Conservation (phyloP, 2,797 vertebrate species). For the Rhyacichthys aspro region DNA sequence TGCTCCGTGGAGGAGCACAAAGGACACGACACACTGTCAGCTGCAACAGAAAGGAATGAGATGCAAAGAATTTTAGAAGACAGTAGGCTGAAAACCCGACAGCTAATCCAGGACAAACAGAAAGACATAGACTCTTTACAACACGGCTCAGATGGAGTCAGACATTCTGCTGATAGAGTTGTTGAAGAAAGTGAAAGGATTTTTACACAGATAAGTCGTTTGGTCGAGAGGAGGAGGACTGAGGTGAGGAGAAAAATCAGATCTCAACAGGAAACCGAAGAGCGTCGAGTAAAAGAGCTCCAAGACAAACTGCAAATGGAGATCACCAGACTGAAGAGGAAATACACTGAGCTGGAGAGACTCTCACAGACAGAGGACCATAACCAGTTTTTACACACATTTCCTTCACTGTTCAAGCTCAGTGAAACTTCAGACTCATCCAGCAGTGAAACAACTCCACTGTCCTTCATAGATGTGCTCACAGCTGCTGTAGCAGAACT, state of each 20-base stretch:
- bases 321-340: too few species aligned
- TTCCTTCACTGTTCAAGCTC: too few species aligned
- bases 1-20: constrained; percentile 31
- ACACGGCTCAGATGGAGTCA: constrained; percentile 6
- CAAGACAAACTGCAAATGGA: constrained; percentile 25
- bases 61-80: constrained; percentile 17
- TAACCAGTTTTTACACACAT: constrained; percentile 16
- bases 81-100: constrained; percentile 5
- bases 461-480: too few species aligned
- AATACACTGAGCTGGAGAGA: constrained; percentile 18
- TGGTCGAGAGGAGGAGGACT: not conserved
- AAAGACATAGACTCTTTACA: not conserved
- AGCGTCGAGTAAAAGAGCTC: not conserved
- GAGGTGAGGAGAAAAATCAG: too few species aligned
- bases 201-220: constrained; percentile 4
- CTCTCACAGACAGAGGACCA: constrained; percentile 29
- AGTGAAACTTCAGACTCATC: too few species aligned
- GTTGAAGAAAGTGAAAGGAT: not conserved
- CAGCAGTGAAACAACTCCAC: too few species aligned
- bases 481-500: too few species aligned
- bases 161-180: not conserved
- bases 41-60: constrained; percentile 15
- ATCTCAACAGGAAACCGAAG: constrained; percentile 18
- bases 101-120: too few species aligned
- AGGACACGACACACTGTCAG: constrained; percentile 31